Evolutionary conservation across 1,140 invertebrate species (phyloP), one percentile per base, ranked within the genome.

Genomic region (Tyrophagus putrescentiae): DNA sequence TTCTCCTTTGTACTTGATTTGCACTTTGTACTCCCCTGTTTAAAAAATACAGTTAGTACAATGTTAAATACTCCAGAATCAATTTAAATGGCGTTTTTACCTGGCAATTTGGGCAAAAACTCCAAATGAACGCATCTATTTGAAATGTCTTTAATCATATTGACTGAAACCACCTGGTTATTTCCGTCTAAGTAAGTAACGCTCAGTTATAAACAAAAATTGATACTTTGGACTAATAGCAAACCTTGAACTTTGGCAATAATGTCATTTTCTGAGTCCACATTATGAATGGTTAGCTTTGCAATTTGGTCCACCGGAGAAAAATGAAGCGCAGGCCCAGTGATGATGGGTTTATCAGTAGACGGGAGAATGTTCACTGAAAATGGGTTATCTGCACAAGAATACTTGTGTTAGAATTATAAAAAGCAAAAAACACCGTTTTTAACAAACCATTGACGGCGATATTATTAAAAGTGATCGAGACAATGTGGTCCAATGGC

Each of bases 381-480:
- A 50, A 68, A 68, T 33, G 68, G 68, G 53, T 65, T 68, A 16
- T 65, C 68, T 68, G 62, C 23, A 62, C 48, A 29, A 2, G 60
- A 57, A 34, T 56, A n/a, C 36, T 13, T 13, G n/a, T 39, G 11
- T 13, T 39, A 11, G n/a, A 39, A 39, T 39, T n/a, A 39, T 39
- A 39, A n/a, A 39, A 59, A 45, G 28, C 18, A 18, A 57, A 64
- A 28, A 25, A 13, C 18, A 0, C 11, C 18, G 11, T 18, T 36
- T 44, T 29, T 7, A 18, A 61, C 9, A 54, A 11, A 77, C 80
- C 80, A 69, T 77, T 76, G 6, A 84, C 80, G 60, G 77, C 71
- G 64, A 82, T 81, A 71, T 95, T 94, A 74, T 98, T 98, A 73
- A 98, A 98, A 29, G 89, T 88, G 13, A 98, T 88, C 71, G 89